Base-by-base conservation (phyloP, 2,797 vertebrate species). In the Acridotheres tristis region DNA sequence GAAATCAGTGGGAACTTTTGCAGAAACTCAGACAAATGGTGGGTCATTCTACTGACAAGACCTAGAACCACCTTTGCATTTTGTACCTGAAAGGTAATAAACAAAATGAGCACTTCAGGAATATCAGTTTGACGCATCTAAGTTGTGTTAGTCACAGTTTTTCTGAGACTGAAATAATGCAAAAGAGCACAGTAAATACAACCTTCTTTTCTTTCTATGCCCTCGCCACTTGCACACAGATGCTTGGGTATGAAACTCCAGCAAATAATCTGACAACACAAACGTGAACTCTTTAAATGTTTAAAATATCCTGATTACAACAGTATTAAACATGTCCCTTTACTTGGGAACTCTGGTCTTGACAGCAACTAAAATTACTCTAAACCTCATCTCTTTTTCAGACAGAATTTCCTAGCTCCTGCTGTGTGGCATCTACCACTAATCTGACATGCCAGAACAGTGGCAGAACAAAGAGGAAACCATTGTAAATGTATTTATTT, bases 231-330 rank as follows among this genome's bases (percentile, higher is more conserved):
- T 0, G 2, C 58, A 19, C 22, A 54, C 45, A 38, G 30, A 85
- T 95, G 40, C 89, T 91, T 77, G 80, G 42, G 32, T 85, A 85
- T 91, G 85, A 88, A 96, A 89, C 62, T 75, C 47, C 65, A 90
- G 85, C 89, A 94, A 95, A 90, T 96, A 97, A 96, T 96, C 96
- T 96, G 96, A 95, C 93, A 93, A 96, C 76, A 91, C 83, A 97
- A 96, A 96, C 80, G 90, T 5, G 53, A 93, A 94, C 61, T 65
- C 54, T 93, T 94, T 92, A 94, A 93, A 94, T 85, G 85, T 72
- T 96, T 82, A 93, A 97, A 96, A 97, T 96, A 96, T 95, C 94
- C 95, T 88, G 95, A 97, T 97, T 97, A 97, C 96, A 97, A 96
- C 87, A 69, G 85, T 90, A 97, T 97, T 97, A 97, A 97, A 94